Evolutionary conservation across 1,140 invertebrate species (phyloP).

Genomic region (Pinna nobilis): DNA sequence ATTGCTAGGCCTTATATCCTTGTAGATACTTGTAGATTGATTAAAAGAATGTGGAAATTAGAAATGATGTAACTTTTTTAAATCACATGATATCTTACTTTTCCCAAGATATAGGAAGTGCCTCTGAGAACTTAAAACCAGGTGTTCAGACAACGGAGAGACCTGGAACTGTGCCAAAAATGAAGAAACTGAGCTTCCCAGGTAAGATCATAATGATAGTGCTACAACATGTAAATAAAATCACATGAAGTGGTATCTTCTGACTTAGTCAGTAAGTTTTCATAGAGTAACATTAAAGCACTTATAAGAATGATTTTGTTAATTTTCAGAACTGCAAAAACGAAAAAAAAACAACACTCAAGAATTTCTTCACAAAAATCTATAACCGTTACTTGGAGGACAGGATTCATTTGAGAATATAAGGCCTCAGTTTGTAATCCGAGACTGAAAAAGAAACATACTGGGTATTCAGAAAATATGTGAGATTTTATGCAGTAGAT

Average conservation of each 20-base stretch:
- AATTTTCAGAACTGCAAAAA: neutral
- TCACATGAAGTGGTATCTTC: neutral
- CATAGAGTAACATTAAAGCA: neutral
- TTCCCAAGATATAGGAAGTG: constrained; percentile 44
- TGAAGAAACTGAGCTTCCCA: constrained; percentile 63
- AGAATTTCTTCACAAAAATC: neutral
- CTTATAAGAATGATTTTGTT: neutral
- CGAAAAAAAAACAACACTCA: neutral
- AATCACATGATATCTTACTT: neutral
- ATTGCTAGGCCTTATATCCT: no score
- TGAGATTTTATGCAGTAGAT: no score
- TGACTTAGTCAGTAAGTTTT: neutral
- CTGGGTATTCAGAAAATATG: no score
- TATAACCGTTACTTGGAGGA: neutral
- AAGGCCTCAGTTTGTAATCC: no score
- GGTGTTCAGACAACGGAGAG: constrained; percentile 53
- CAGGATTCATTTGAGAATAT: no score
- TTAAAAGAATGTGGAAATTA: no score
- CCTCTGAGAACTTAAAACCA: constrained; percentile 55
- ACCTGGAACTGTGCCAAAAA: constrained; percentile 64
- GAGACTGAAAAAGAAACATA: no score
- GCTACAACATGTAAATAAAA: neutral
- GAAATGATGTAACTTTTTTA: no score
- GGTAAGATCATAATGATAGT: constrained; percentile 41
- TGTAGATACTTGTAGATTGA: no score